Evolutionary conservation across 1,140 invertebrate genomes (phyloP), one percentile per base, ranked within the genome.

Genomic region (Solenopsis fugax): DNA sequence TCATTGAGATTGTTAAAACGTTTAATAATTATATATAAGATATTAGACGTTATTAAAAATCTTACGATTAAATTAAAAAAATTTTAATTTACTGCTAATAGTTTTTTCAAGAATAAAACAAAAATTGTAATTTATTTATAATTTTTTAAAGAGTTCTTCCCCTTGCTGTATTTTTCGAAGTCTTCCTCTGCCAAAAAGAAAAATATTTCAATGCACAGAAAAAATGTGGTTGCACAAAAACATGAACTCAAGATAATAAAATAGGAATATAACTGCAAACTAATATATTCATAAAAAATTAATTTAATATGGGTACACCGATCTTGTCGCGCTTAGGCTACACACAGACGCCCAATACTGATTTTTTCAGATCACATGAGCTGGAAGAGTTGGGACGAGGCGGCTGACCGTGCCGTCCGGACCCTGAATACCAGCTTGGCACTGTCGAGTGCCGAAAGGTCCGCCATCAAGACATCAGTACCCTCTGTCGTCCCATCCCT

Each of bases 321-420:
- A 45, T 5, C 16, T 54, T 56, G 48, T 67, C 10, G 34, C 34
- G 21, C 21, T 41, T 67, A 54, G 10, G 34, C 21, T 54, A 82
- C 54, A 82, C n/a, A 56, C 48, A 60, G 80, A 84, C 24, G 80
- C 54, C 80, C 69, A 60, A 84, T 41, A 21, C 56, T 48, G 80
- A 54, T 37, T 75, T 84, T 93, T 93, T 91, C 91, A 93, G 92
- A 58, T 93, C 10, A 78, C 41, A 21, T 87, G 64, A 45, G n/a
- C 62, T 86, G 85, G 88, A 86, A 67, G 73, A 90, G 29, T 29
- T 92, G 91, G 91, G 86, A 86, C 41, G 73, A 92, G 10, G 50
- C 90, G 12, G 78, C 87, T 2, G 64, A 89, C 60, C 37, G 24
- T 9, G 86, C 89, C 0, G 72, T 89, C 34, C 65, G 65, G 77